phyloP scores from a whole-genome alignment of 1,140 invertebrate genomes.

The Platyura marginata region DNA sequence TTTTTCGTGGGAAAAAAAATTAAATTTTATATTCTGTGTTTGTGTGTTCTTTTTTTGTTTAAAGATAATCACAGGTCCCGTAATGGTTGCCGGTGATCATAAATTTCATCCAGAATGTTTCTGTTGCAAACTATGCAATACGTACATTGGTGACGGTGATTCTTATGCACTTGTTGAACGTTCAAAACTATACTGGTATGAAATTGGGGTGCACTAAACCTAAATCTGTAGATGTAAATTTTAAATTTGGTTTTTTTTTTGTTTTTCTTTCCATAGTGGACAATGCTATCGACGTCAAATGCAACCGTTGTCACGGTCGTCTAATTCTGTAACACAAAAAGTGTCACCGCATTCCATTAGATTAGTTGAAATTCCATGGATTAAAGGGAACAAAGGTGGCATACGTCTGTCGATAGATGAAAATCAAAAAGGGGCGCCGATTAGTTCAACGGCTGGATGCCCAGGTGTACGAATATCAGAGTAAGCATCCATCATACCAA shows the following conservation, averaged over 20 bases:
- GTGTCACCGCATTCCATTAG: conserved; percentile 46
- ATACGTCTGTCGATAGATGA: conserved; percentile 22
- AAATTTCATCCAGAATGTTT: conserved; percentile 94
- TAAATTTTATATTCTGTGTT: background rate
- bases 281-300: conserved; percentile 42
- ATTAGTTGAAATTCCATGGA: conserved; percentile 52
- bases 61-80: conserved; percentile 71
- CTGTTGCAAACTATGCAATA: conserved; percentile 60
- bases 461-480: conserved; percentile 38
- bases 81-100: conserved; percentile 86
- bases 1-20: background rate
- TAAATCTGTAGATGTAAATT: too few species aligned
- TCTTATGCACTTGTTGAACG: conserved; percentile 78
- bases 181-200: conserved; percentile 75
- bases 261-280: conserved; percentile 25
- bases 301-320: conserved; percentile 11
- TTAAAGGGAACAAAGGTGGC: conserved; percentile 13
- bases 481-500: conserved; percentile 25
- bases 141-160: conserved; percentile 80
- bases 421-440: conserved; percentile 38
- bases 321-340: background rate
- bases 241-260: too few species aligned
- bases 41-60: too few species aligned
- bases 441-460: conserved; percentile 22
- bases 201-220: too few species aligned